Base-by-base conservation (phyloP, 2,797 vertebrate genomes). In the Pampus argenteus region DNA sequence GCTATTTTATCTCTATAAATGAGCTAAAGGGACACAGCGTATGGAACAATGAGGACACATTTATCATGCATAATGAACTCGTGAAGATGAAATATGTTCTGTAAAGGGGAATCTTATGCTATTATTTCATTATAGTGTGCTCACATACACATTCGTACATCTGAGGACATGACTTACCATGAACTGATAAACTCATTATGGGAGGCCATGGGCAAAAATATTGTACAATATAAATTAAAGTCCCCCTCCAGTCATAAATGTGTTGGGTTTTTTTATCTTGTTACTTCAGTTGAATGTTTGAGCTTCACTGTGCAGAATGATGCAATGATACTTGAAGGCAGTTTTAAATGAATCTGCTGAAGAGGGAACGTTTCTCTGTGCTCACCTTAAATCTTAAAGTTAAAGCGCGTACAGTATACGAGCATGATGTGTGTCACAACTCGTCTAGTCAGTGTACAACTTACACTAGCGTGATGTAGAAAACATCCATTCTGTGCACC, bases 51-150 rank as follows among this genome's bases (percentile, higher is more conserved):
- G 40, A 55, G 40, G 70, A 42, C n/a, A 17, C 74, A 79, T 79
- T 84, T 52, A 82, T 83, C 79, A 79, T 31, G 20, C 22, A 56
- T 66, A 81, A 78, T 78, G 57, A 72, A 78, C 54, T 60, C 0
- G 23, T 56, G 73, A 25, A 40, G 67, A 75, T 75, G 77, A 83
- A 71, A 60, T 68, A 83, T 74, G 60, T 9, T 66, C 51, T 18
- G n/a, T 36, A 54, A 50, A 71, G 31, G 15, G 13, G 54, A 31
- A 31, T 34, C 10, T 38, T 25, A 10, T 59, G 62, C 66, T 62
- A 66, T 66, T 60, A 59, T 66, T 26, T 70, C 9, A 42, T 56
- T 45, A 10, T 8, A 14, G 22, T 22, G 22, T 26, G n/a, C 34
- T 52, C 23, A 23, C 22, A 54, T 47, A 44, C 31, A 8, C 3